phyloP scores from a whole-genome alignment of 2,113 vertebrate species.

The Bubalus kerabau region DNA sequence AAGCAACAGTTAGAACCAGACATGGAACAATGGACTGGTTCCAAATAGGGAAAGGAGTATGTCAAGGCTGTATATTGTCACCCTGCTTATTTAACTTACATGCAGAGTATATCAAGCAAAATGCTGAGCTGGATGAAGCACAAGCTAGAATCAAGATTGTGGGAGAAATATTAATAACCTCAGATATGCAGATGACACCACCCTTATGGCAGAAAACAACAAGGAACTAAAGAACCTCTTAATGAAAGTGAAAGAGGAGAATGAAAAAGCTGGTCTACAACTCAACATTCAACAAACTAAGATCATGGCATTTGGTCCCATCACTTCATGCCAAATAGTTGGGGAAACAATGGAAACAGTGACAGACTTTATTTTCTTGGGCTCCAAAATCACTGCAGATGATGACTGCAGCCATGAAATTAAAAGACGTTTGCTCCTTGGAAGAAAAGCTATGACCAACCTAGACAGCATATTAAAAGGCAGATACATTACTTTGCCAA shows the following conservation, averaged over 20 bases:
- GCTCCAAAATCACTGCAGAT: neutral
- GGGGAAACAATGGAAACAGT: neutral
- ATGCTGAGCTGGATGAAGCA: neutral
- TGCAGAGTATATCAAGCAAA: neutral
- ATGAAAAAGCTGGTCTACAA: neutral
- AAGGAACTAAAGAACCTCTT: neutral
- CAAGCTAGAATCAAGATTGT: neutral
- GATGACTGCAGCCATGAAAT: neutral
- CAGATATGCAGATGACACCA: neutral
- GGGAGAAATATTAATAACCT: neutral
- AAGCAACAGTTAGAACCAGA: neutral
- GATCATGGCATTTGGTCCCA: neutral
- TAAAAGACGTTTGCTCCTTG: neutral
- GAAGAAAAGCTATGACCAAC: neutral
- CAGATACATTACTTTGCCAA: neutral
- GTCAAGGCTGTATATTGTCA: neutral
- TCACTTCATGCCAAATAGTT: accelerated
- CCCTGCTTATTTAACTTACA: neutral
- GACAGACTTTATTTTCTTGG: neutral
- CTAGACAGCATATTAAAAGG: neutral
- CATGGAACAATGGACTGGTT: neutral
- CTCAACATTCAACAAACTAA: neutral
- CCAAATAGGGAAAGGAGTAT: neutral
- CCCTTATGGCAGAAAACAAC: neutral
- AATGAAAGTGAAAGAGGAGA: neutral